Percentiles rank a stretch among this genome's conserved stretches.
phyloP scores from a whole-genome alignment of 2,113 vertebrate genomes.

The Pseudopipra pipra region DNA sequence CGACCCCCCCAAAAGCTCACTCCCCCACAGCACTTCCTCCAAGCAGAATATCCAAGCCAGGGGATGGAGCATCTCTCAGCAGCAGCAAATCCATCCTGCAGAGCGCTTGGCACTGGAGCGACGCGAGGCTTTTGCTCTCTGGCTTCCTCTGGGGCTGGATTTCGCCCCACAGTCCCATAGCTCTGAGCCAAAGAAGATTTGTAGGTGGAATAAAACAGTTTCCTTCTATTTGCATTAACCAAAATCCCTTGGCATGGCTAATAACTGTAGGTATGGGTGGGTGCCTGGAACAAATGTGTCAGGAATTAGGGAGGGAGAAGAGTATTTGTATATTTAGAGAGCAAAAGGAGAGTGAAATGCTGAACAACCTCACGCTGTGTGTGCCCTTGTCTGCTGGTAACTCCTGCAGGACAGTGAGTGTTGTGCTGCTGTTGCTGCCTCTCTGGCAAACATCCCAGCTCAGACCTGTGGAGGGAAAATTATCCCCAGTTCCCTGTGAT shows the following conservation, averaged over 20 bases:
- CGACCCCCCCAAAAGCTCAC: fast-evolving
- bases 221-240: slow-evolving; percentile 18
- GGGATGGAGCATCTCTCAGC: not conserved
- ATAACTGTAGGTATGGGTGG: not conserved
- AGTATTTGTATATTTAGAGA: not conserved
- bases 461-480: not conserved
- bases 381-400: not conserved
- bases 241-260: not conserved
- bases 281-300: not conserved
- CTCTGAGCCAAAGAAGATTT: not conserved
- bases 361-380: fast-evolving
- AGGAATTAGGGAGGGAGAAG: not conserved
- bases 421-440: not conserved
- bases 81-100: not conserved
- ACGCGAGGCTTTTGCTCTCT: not conserved
- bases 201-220: slow-evolving; percentile 13
- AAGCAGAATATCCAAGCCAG: not conserved
- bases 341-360: not conserved
- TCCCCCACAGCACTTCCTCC: not conserved
- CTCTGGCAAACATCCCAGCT: not conserved
- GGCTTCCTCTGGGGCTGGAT: not conserved
- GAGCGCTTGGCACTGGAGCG: not conserved
- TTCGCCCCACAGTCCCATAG: not conserved
- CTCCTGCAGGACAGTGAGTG: not conserved
- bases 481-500: not conserved